phyloP scores from a whole-genome alignment of 1,140 invertebrate species.

The Hetaerina americana region DNA sequence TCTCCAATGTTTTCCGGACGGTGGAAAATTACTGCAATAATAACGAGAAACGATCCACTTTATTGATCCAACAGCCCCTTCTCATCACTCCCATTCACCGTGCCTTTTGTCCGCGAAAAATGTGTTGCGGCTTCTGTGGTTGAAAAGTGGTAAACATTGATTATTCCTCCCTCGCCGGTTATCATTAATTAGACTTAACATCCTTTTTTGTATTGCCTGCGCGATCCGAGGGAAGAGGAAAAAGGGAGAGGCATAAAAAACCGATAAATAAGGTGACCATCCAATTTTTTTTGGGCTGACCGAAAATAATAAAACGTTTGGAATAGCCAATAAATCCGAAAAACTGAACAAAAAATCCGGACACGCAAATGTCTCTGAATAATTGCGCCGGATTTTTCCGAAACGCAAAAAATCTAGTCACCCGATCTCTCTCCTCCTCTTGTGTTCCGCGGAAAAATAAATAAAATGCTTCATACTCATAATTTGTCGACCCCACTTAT shows the following conservation, averaged over 20 bases:
- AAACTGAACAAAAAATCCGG: not conserved
- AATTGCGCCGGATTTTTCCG: not conserved
- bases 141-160: not conserved
- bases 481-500: not conserved
- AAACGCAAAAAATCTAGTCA: not conserved
- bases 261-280: too few relatives aligned
- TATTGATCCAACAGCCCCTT: too few relatives aligned
- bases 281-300: not conserved
- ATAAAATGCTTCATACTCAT: too few relatives aligned
- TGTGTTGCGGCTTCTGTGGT: too few relatives aligned
- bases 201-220: not conserved
- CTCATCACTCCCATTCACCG: too few relatives aligned
- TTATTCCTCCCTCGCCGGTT: not conserved
- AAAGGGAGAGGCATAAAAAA: not conserved
- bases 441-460: not conserved
- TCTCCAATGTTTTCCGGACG: too few relatives aligned
- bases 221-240: not conserved
- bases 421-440: not conserved
- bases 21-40: too few relatives aligned
- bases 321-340: not conserved
- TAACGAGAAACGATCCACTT: too few relatives aligned
- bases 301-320: too few relatives aligned
- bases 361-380: not conserved
- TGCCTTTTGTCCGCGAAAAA: not conserved
- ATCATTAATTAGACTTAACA: not conserved